A percentile compares a stretch with the other conserved stretches of the same genome.
These are phyloP conservation scores for Coryphaenoides rupestris DNA, from an alignment of 2,113 vertebrate genomes.

Conservation along the genomic window DNA sequence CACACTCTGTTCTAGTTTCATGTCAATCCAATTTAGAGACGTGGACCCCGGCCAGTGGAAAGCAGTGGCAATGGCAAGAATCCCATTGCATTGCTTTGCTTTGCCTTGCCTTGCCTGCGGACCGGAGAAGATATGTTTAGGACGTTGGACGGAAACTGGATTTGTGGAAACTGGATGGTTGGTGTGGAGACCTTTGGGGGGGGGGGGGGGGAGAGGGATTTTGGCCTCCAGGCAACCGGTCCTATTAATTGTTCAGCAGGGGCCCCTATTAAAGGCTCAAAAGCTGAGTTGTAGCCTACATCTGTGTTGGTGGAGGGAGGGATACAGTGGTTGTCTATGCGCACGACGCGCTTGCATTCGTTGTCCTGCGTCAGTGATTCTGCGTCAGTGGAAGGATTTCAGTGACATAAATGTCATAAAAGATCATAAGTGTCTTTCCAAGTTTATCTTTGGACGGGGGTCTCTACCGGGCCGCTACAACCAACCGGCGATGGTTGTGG, in stretches of 20 bases:
- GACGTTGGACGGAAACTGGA: slow-evolving; percentile 5
- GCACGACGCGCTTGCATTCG: no score
- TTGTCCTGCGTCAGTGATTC: slow-evolving; percentile 10
- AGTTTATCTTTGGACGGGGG: no score
- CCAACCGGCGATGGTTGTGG: no score
- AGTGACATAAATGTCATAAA: no score
- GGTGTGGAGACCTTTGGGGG: no score
- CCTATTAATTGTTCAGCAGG: slow-evolving; percentile 16
- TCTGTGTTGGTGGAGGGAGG: slow-evolving; percentile 39
- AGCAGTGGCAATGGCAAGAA: background rate
- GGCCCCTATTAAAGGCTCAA: slow-evolving; percentile 48
- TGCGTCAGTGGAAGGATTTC: background rate
- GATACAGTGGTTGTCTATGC: no score
- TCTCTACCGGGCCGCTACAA: no score
- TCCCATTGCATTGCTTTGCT: no score
- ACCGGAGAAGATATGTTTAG: background rate
- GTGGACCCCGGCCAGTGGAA: background rate
- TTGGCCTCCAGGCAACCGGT: slow-evolving; percentile 36
- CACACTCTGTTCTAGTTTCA: background rate
- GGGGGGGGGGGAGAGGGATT: no score
- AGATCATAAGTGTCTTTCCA: no score
- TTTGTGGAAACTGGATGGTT: no score
- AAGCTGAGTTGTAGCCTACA: slow-evolving; percentile 28
- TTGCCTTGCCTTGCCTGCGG: background rate
- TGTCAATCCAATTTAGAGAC: background rate